phyloP scores from a whole-genome alignment of 2,113 vertebrate species.

The Illadopsis cleaveri region DNA sequence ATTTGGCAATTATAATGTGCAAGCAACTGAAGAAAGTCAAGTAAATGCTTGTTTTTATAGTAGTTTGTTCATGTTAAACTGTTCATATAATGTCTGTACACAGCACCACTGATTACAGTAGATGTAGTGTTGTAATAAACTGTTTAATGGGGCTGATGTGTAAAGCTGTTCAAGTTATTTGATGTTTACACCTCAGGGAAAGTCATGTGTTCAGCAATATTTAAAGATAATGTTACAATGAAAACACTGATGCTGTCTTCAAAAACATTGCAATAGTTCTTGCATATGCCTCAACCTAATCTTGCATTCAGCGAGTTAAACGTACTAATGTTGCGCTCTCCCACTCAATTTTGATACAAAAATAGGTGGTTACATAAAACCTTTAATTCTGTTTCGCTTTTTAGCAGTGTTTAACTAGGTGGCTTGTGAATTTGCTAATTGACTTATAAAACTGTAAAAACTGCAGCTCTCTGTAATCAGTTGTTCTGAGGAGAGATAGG shows the following conservation, averaged over 20 bases:
- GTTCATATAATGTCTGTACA: slow-evolving; percentile 94
- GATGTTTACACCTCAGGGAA: slow-evolving; percentile 89
- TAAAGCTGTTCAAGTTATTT: slow-evolving; percentile 89
- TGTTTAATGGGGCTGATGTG: slow-evolving; percentile 94
- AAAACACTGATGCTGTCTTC: slow-evolving; percentile 78
- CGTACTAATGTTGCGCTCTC: slow-evolving; percentile 74
- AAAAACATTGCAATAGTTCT: slow-evolving; percentile 76
- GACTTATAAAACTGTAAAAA: slow-evolving; percentile 77
- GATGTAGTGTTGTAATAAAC: slow-evolving; percentile 99
- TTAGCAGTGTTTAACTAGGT: slow-evolving; percentile 75
- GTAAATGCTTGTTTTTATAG: slow-evolving; percentile 96
- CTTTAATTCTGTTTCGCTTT: slow-evolving; percentile 79
- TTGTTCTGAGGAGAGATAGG: slow-evolving; percentile 21
- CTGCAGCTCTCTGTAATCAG: slow-evolving; percentile 54
- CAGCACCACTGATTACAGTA: slow-evolving; percentile 95
- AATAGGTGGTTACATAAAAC: slow-evolving; percentile 66
- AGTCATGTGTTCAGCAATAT: slow-evolving; percentile 86
- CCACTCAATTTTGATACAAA: slow-evolving; percentile 75
- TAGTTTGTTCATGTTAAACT: slow-evolving; percentile 87
- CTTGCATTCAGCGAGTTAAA: slow-evolving; percentile 75
- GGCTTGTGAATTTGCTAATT: slow-evolving; percentile 75
- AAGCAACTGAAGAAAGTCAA: slow-evolving; percentile 85
- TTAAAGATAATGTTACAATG: slow-evolving; percentile 81
- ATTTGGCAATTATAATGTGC: slow-evolving; percentile 88
- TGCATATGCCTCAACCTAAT: slow-evolving; percentile 77